phyloP scores from a whole-genome alignment of 2,113 vertebrate genomes.

The Tragelaphus buxtoni region DNA sequence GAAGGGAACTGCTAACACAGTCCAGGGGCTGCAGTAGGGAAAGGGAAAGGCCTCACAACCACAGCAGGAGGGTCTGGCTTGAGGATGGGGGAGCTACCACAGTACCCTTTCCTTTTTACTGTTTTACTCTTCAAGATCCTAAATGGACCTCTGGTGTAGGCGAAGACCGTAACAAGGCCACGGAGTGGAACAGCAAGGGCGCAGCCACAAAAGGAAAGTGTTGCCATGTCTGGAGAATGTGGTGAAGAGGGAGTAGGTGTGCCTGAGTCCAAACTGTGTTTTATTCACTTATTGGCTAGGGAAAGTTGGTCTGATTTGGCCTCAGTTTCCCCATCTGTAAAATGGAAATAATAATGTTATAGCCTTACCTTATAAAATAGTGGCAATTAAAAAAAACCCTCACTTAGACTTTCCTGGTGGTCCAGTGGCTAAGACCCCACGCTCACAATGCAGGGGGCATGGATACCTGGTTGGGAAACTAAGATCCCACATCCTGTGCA shows the following conservation, averaged over 20 bases:
- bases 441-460: not conserved
- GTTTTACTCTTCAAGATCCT: not conserved
- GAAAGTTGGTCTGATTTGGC: not conserved
- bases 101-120: not conserved
- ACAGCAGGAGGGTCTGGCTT: not conserved
- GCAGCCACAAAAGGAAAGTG: not conserved
- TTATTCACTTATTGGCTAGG: not conserved
- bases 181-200: not conserved
- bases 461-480: not conserved
- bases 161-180: not conserved
- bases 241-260: no score
- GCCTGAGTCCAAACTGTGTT: not conserved
- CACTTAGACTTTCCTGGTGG: not conserved
- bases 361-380: not conserved
- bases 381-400: not conserved
- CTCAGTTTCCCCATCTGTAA: not conserved
- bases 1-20: not conserved
- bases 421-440: not conserved
- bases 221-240: accelerated
- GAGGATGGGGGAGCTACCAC: not conserved
- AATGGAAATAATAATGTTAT: not conserved
- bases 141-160: not conserved
- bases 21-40: not conserved
- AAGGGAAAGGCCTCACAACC: accelerated
- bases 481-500: not conserved